phyloP scores from a whole-genome alignment of 2,113 vertebrate genomes.

The Todiramphus saurophagus region DNA sequence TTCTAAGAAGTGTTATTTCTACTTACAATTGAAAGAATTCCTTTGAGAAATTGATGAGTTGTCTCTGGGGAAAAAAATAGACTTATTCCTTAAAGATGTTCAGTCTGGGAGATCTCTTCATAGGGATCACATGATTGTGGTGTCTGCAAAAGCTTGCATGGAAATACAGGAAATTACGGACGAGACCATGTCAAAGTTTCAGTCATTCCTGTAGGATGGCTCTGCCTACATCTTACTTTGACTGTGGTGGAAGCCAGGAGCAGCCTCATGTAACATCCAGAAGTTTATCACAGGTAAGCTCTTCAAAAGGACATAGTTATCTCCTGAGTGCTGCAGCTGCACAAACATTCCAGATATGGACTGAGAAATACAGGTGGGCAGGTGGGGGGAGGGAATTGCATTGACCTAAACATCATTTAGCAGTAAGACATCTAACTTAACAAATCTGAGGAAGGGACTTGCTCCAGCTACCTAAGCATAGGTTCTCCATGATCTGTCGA shows the following conservation, averaged over 20 bases:
- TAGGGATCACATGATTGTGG: background rate
- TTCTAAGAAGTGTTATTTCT: no score
- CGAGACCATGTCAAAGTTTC: background rate
- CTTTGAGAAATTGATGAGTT: background rate
- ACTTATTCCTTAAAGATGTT: background rate
- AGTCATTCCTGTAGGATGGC: background rate
- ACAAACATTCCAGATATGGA: background rate
- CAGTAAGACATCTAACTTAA: background rate
- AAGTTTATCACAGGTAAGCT: background rate
- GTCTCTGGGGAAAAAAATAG: background rate
- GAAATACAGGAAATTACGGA: background rate
- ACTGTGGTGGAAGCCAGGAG: background rate
- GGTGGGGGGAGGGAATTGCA: background rate
- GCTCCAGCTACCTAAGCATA: background rate
- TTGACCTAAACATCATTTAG: background rate
- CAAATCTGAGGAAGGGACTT: background rate
- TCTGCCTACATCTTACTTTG: background rate
- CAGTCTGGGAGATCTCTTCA: background rate
- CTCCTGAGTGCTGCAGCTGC: background rate
- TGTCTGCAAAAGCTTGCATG: background rate
- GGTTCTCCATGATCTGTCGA: background rate
- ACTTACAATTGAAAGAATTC: background rate
- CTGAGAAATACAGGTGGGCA: background rate
- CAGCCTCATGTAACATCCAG: background rate
- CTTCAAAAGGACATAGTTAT: background rate